Evolutionary conservation across 2,113 vertebrate genomes (phyloP), one percentile per base, ranked within the genome.

Genomic region (Scortum barcoo): DNA sequence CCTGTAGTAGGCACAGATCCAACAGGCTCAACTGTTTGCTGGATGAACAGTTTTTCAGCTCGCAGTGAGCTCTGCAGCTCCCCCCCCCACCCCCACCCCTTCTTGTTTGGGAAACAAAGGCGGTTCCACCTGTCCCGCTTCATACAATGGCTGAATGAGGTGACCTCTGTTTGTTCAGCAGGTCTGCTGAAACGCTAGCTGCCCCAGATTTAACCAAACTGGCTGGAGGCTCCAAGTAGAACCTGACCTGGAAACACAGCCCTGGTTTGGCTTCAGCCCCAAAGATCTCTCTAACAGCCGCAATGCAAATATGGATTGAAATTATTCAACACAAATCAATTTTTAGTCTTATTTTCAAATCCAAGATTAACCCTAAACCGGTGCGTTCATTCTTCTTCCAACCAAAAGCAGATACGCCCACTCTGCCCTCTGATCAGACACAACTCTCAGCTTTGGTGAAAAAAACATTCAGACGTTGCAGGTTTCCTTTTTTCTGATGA

Each of bases 51-150:
- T 12, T 20, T 58, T 69, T 61, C 36, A 72, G 10, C 46, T 28
- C 74, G 2, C n/a, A 54, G 9, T 26, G 40, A 65, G 46, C 60
- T 71, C 60, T 51, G 42, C 26, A 3, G 26, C 30, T 67, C 51
- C 56, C 53, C 56, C 53, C 9, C n/a, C 22, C 62, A 1, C 53
- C 17, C 46, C 6, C n/a, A n/a, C n/a, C 14, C 33, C 60, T 44
- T 46, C 54, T 58, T 78, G 80, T 77, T 81, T 28, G 67, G 51
- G 71, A 69, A 72, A 79, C 72, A 86, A 88, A 84, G 51, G 72
- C 54, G 3, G 46, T 26, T 79, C 88, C 81, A 88, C 86, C 84
- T 90, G 86, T 85, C 68, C 78, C 62, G 61, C 38, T 61, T 76
- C 54, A 60, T 17, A 78, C 81, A 88, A 76, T 65, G 33, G 58